Evolutionary conservation across 1,140 invertebrate species (phyloP), one percentile per base, ranked within the genome.

Genomic region (Drosophila ironensis): DNA sequence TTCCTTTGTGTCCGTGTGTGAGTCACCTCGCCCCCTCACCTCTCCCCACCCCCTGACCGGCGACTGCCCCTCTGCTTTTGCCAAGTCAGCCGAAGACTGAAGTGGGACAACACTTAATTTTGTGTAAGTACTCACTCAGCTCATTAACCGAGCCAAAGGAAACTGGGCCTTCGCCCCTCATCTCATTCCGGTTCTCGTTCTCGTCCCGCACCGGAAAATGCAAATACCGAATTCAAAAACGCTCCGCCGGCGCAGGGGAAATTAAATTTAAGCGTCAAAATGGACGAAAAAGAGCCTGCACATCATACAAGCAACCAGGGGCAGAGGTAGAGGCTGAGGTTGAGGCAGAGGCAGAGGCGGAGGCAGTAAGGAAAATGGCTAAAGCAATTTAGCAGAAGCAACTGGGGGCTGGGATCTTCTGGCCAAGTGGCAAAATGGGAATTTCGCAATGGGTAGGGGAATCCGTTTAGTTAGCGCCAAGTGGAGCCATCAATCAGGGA

Each of bases 91-190:
- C 69, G 78, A 71, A 47, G 71, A 45, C 61, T 64, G 71, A 86
- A 86, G 81, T 86, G 70, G 80, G 81, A 86, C 80, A 86, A 86
- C 80, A 86, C 80, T 86, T 86, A 86, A 87, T 86, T 86, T 87
- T 86, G 81, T 86, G 81, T 86, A 86, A 86, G 80, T 87, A 86
- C 80, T 86, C 80, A 86, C 80, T 86, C 80, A 86, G 80, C 80
- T 86, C 80, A 86, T 86, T 86, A 86, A 86, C 81, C 60, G 71
- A 68, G 69, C 57, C 70, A 70, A 70, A 70, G 66, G 66, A 70
- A 70, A 70, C 67, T 70, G 66, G 45, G 52, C 66, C 33, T 37
- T 37, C 30, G 30, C 30, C 33, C 14, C 33, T 37, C 33, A 6
- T 8, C 14, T 37, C 7, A 2, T 37, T 14, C 16, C 12, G 5